phyloP scores from a whole-genome alignment of 2,797 vertebrate genomes.

The Brachyalestes nurse region DNA sequence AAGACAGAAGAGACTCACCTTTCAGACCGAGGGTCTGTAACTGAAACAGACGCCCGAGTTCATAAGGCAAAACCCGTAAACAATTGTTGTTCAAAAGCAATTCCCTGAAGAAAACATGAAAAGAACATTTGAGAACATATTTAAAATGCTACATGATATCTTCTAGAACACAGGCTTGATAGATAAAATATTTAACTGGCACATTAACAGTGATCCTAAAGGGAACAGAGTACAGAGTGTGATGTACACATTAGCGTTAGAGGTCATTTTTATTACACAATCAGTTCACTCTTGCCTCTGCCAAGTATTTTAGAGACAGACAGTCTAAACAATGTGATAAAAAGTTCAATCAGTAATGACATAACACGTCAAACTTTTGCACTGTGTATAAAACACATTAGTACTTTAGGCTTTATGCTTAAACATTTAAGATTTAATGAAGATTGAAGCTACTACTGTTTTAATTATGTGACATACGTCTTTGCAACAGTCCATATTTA shows the following conservation, averaged over 20 bases:
- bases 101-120: constrained; percentile 84
- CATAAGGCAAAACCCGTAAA: constrained; percentile 99
- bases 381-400: too few species aligned
- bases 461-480: too few species aligned
- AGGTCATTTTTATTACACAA: too few species aligned
- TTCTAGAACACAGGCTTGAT: background rate
- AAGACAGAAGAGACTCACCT: constrained; percentile 73
- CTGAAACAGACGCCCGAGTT: constrained; percentile 98
- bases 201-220: background rate
- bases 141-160: background rate
- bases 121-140: background rate
- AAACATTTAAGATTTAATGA: too few species aligned
- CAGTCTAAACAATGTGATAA: too few species aligned
- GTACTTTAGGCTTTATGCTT: too few species aligned
- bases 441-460: too few species aligned
- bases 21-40: constrained; percentile 97
- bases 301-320: too few species aligned
- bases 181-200: background rate
- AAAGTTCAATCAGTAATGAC: too few species aligned
- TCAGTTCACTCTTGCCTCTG: too few species aligned
- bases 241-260: background rate
- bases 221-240: background rate
- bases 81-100: constrained; percentile 99
- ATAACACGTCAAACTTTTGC: too few species aligned
- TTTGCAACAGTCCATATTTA: too few species aligned